Conservation (phyloP, 1,140 invertebrate genomes). For the Lasioglossum baleicum region DNA sequence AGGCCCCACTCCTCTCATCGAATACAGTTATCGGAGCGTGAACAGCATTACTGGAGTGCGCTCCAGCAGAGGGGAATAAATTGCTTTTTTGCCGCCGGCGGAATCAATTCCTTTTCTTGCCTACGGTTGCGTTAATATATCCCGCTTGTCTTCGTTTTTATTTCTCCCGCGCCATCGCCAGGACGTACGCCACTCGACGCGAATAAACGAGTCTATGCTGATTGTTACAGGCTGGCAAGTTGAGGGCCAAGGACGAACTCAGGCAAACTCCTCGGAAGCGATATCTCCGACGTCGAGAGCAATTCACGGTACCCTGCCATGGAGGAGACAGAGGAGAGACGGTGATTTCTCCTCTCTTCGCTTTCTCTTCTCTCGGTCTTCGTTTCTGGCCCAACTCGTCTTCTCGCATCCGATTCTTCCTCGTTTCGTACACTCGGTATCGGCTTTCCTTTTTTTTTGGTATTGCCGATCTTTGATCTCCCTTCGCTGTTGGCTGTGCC, state of each 20-base stretch:
- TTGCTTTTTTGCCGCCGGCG: slow-evolving; percentile 22
- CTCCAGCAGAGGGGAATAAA: slow-evolving; percentile 17
- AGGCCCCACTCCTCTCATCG: slow-evolving; percentile 14
- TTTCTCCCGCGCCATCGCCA: slow-evolving; percentile 24
- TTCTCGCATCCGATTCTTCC: too few relatives aligned
- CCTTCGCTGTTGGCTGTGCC: too few relatives aligned
- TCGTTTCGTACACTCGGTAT: too few relatives aligned
- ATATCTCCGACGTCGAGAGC: slow-evolving; percentile 84
- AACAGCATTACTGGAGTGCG: slow-evolving; percentile 36
- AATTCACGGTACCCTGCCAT: slow-evolving; percentile 85
- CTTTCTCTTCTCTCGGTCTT: too few relatives aligned
- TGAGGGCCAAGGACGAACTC: slow-evolving; percentile 88
- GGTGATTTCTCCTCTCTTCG: too few relatives aligned
- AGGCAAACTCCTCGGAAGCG: slow-evolving; percentile 86
- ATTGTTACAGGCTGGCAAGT: slow-evolving; percentile 85
- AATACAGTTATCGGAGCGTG: slow-evolving; percentile 41
- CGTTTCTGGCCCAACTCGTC: too few relatives aligned
- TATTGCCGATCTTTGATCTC: too few relatives aligned
- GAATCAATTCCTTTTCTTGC: slow-evolving; percentile 40
- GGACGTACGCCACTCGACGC: too few relatives aligned
- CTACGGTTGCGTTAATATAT: slow-evolving; percentile 38
- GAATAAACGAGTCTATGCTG: slow-evolving; percentile 1
- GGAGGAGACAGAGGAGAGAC: slow-evolving; percentile 84
- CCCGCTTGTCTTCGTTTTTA: slow-evolving; percentile 21
- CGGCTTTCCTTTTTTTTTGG: too few relatives aligned